A percentile compares a stretch with the other conserved stretches of the same genome.
Evolutionary conservation across 2,888 invertebrate genomes (phyloP).

Genomic region (Phyllotreta cruciferae): DNA sequence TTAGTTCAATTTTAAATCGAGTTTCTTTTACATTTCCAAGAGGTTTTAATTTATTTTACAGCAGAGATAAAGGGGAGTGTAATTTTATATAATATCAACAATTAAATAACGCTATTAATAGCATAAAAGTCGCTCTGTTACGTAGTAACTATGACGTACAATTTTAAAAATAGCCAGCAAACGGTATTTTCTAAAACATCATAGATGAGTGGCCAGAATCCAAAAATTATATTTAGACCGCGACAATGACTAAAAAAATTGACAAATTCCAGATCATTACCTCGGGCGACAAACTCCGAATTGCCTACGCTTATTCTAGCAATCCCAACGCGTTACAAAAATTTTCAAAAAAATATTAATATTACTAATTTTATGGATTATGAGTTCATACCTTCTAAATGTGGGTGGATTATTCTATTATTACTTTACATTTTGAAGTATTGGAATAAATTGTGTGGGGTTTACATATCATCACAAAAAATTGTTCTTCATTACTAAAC

Average conservation of each 20-base stretch:
- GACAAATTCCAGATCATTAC: slow-evolving; percentile 8
- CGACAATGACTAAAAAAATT: slow-evolving; percentile 3
- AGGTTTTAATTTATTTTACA: too few species aligned
- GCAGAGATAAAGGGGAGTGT: too few species aligned
- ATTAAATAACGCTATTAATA: not conserved
- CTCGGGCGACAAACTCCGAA: slow-evolving; percentile 13
- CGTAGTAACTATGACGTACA: slow-evolving; percentile 18
- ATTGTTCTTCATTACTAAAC: too few species aligned
- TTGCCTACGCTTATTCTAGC: not conserved
- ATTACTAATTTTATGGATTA: not conserved
- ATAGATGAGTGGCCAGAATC: slow-evolving; percentile 13
- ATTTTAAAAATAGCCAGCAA: slow-evolving; percentile 13
- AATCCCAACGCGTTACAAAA: not conserved
- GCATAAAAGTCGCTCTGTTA: slow-evolving; percentile 6
- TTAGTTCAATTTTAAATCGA: too few species aligned
- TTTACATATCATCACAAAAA: too few species aligned
- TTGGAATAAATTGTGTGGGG: too few species aligned
- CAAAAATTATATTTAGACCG: slow-evolving; percentile 7
- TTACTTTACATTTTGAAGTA: too few species aligned
- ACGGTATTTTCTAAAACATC: slow-evolving; percentile 19
- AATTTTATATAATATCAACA: not conserved
- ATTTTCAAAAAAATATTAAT: not conserved
- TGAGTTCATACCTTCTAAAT: too few species aligned
- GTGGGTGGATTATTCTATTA: too few species aligned
- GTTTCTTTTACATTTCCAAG: too few species aligned